phyloP scores from a whole-genome alignment of 1,140 invertebrate species.

The Wasmannia auropunctata region DNA sequence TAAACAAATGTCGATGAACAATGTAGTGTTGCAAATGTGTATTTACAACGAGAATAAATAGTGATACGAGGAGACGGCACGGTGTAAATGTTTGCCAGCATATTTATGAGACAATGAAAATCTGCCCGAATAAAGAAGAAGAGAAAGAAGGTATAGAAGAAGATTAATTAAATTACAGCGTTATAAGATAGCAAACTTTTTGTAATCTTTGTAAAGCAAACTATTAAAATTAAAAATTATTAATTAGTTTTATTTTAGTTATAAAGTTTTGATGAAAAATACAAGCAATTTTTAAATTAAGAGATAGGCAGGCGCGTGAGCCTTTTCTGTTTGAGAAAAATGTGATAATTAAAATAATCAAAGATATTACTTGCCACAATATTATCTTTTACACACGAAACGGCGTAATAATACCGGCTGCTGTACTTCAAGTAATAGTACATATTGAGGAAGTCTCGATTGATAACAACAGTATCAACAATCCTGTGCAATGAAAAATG shows the following conservation, averaged over 20 bases:
- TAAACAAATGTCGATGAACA: conserved; percentile 33
- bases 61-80: neutral
- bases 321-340: neutral
- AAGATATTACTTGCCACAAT: neutral
- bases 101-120: neutral
- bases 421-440: neutral
- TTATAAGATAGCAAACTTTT: neutral
- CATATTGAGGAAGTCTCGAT: neutral
- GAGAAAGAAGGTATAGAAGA: neutral
- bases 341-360: neutral
- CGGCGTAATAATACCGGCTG: neutral
- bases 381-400: neutral
- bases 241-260: neutral
- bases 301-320: neutral
- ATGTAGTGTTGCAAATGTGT: neutral
- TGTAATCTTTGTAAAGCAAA: neutral
- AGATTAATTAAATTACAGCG: neutral
- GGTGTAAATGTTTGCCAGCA: neutral
- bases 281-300: neutral
- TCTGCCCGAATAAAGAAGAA: neutral
- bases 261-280: neutral
- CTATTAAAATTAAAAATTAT: neutral
- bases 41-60: conserved; percentile 2
- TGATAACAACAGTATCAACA: conserved; percentile 19
- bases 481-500: conserved; percentile 8